A percentile compares a stretch with the other conserved stretches of the same genome.
Conservation (phyloP, 2,113 vertebrate genomes). For the Vulpes ferrilata region DNA sequence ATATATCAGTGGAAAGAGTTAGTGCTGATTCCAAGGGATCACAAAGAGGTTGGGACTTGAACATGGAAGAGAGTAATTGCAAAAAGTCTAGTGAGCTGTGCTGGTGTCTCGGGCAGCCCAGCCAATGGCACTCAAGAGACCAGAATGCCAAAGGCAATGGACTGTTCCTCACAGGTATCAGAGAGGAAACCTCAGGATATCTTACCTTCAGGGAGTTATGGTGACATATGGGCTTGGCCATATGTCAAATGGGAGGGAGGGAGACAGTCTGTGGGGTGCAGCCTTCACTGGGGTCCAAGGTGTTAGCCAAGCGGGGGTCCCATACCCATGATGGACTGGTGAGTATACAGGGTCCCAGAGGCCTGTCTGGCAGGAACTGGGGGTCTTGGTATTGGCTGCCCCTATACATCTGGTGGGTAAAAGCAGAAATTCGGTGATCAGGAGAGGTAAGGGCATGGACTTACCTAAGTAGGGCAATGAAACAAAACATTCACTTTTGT, state of each 20-base stretch:
- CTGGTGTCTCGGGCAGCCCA: neutral
- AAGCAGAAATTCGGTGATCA: neutral
- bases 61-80: no score
- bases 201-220: neutral
- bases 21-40: neutral
- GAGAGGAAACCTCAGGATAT: neutral
- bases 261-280: neutral
- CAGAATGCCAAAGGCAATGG: neutral
- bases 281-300: neutral
- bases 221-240: neutral
- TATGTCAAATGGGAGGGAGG: neutral
- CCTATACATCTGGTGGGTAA: neutral
- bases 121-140: no score
- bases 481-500: no score
- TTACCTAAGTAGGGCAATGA: neutral
- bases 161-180: neutral
- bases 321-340: neutral
- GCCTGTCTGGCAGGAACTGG: neutral
- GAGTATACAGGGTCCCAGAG: neutral
- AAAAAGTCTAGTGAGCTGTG: neutral
- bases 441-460: neutral
- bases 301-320: neutral
- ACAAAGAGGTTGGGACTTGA: neutral
- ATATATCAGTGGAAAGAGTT: neutral
- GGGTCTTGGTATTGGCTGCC: neutral